These are phyloP conservation scores for Pontoporia blainvillei DNA, from an alignment of 2,113 vertebrate species.

Conservation along the genomic window DNA sequence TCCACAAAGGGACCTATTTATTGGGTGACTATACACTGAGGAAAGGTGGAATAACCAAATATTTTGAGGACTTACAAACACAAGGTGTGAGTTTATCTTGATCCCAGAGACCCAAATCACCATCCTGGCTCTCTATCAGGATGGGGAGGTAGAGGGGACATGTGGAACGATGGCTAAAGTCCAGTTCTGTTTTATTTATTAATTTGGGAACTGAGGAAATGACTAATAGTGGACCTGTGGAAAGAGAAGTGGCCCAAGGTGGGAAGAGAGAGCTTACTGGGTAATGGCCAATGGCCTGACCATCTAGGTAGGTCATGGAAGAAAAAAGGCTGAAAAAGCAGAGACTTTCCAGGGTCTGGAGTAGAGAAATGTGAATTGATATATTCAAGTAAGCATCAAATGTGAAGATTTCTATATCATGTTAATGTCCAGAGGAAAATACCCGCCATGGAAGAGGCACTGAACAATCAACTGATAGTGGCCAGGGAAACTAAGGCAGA, in stretches of 20 bases:
- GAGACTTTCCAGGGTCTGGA: neutral
- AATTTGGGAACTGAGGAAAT: neutral
- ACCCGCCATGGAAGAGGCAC: neutral
- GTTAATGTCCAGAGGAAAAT: neutral
- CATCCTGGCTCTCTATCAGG: neutral
- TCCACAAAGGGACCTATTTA: neutral
- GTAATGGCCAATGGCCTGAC: neutral
- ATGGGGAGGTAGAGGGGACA: rapidly evolving
- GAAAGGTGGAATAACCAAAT: neutral
- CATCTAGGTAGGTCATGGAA: neutral
- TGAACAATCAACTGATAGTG: neutral
- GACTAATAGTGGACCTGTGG: neutral
- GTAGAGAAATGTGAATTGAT: neutral
- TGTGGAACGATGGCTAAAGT: neutral
- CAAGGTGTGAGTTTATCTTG: neutral
- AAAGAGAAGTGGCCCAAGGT: neutral
- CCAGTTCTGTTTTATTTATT: neutral
- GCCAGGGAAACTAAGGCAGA: neutral
- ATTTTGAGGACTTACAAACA: neutral
- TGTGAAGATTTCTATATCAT: neutral
- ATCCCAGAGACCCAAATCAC: neutral
- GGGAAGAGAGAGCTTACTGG: neutral
- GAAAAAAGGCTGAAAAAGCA: neutral
- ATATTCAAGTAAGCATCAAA: neutral
- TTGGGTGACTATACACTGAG: neutral